phyloP scores from a whole-genome alignment of 2,888 invertebrate genomes.

The Stenoptilia bipunctidactyla region DNA sequence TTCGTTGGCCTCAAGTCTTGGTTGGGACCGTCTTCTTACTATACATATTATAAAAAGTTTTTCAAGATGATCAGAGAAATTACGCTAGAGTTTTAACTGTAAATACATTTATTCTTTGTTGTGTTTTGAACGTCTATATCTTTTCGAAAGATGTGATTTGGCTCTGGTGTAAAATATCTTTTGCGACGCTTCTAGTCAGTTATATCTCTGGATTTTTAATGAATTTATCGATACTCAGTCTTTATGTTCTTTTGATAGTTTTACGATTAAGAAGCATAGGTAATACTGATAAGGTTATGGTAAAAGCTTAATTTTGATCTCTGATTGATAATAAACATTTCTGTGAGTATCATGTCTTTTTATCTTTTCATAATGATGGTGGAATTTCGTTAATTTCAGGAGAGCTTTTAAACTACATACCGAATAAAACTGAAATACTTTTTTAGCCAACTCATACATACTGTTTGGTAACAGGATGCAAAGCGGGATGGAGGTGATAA shows the following conservation, averaged over 20 bases:
- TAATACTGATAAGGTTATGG: no score
- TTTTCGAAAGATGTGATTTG: constrained; percentile 44
- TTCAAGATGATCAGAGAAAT: constrained; percentile 42
- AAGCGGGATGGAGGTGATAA: no score
- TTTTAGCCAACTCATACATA: no score
- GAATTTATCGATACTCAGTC: constrained; percentile 38
- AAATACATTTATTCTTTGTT: constrained; percentile 48
- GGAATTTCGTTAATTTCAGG: no score
- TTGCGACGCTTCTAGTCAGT: constrained; percentile 29
- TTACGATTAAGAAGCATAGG: no score
- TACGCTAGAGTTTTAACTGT: constrained; percentile 47
- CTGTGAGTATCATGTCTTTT: no score
- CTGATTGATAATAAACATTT: no score
- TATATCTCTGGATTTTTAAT: constrained; percentile 39
- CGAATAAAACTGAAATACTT: no score
- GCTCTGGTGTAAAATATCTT: constrained; percentile 37
- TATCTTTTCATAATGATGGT: no score
- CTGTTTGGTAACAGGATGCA: no score
- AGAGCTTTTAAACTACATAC: no score
- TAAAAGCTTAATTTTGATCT: no score
- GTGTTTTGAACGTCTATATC: constrained; percentile 46
- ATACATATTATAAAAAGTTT: constrained; percentile 34
- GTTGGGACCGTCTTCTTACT: constrained; percentile 41
- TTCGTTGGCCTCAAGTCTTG: constrained; percentile 51
- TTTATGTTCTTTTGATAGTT: constrained; percentile 44